A percentile compares a stretch with the other conserved stretches of the same genome.
These are phyloP conservation scores for Acromyrmex charruanus DNA, from an alignment of 1,140 invertebrate genomes.

Conservation along the genomic window DNA sequence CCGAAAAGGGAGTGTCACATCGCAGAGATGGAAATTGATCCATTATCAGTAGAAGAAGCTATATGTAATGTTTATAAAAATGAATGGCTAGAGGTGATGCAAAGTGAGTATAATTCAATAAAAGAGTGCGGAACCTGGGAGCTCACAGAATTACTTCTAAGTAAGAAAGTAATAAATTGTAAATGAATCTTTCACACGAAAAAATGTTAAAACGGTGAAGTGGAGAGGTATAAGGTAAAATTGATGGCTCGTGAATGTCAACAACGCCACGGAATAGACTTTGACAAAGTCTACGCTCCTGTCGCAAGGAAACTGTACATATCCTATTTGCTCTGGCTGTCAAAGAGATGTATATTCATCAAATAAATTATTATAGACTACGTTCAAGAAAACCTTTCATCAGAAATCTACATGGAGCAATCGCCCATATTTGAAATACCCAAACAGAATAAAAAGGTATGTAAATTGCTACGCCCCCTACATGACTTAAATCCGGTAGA, in stretches of 20 bases:
- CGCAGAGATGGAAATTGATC: neutral
- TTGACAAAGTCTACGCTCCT: neutral
- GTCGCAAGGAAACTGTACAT: neutral
- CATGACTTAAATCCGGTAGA: conserved; percentile 19
- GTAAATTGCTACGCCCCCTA: neutral
- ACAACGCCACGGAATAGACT: conserved; percentile 77
- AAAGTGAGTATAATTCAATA: conserved; percentile 63
- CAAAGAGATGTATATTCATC: neutral
- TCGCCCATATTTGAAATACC: neutral
- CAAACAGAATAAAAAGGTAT: neutral
- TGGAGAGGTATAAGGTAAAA: conserved; percentile 80
- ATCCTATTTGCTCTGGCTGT: neutral
- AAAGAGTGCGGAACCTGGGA: conserved; percentile 68
- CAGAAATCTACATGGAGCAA: conserved; percentile 36
- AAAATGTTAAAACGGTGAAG: conserved; percentile 70
- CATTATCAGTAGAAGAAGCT: conserved; percentile 41
- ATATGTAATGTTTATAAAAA: conserved; percentile 36
- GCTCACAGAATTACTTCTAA: conserved; percentile 6
- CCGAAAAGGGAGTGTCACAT: neutral
- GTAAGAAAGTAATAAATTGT: conserved; percentile 75
- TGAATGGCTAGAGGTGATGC: conserved; percentile 64
- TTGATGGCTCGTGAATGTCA: conserved; percentile 80
- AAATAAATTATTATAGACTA: conserved; percentile 11
- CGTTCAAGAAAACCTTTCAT: neutral
- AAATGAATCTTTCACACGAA: conserved; percentile 81